Base-by-base conservation (phyloP, 2,888 invertebrate species). In the Pterobdella sp. region DNA sequence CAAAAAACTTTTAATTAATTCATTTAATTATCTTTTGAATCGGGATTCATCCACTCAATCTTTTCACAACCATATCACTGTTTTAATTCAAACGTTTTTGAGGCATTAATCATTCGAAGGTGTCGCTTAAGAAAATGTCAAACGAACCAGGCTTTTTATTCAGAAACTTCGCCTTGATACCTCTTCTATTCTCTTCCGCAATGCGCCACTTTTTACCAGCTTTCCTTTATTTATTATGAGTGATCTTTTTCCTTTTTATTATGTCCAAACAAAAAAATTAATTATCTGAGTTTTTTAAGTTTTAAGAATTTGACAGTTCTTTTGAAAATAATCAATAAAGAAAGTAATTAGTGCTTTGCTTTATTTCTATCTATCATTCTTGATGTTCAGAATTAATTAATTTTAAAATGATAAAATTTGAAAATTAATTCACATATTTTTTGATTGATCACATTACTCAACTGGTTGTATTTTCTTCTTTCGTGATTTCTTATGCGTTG, bases 391-490 rank as follows among this genome's bases (percentile, higher is more conserved):
- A 42, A 42, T 42, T 42, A 56, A 56, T 56, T 56, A 56, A n/a
- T 56, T 56, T 56, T 4, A n/a, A 56, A 3, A 56, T 56, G 26
- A 56, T 56, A 26, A 56, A 56, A 22, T 56, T 56, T 42, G 18
- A 14, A 14, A 56, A 56, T 56, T 56, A 56, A 56, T 56, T 56
- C n/a, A 4, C 60, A 56, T n/a, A 56, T n/a, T 56, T n/a, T 26
- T 4, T 56, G 60, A 56, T 56, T 22, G 60, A 56, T 56, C 60
- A 26, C 60, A 26, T 22, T 4, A 26, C 18, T 42, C 42, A 18
- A 42, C 7, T 7, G 18, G 7, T 42, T 18, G n/a, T n/a, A n/a
- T n/a, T n/a, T n/a, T n/a, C n/a, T n/a, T n/a, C n/a, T n/a, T n/a
- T n/a, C n/a, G n/a, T n/a, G n/a, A n/a, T n/a, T n/a, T n/a, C n/a